These are phyloP conservation scores for Geotrupes spiniger DNA, from an alignment of 2,888 invertebrate species.

Conservation along the genomic window DNA sequence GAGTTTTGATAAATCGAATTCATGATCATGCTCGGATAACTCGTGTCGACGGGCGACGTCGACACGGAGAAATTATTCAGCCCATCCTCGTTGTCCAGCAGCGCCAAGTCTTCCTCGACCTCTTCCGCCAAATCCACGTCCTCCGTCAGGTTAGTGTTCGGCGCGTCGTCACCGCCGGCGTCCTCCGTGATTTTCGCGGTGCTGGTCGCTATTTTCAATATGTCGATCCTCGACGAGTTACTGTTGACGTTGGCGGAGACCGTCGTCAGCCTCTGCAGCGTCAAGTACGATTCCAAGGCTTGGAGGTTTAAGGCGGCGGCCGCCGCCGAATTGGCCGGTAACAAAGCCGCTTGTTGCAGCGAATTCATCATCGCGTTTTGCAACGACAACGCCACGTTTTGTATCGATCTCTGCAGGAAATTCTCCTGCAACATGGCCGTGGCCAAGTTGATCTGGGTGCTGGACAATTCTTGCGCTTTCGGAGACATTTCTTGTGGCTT, in stretches of 20 bases:
- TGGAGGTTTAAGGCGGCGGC: conserved; percentile 82
- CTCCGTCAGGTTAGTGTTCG: conserved; percentile 51
- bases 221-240: conserved; percentile 60
- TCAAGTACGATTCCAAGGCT: conserved; percentile 81
- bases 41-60: conserved; percentile 62
- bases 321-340: conserved; percentile 80
- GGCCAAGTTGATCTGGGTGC: conserved; percentile 46
- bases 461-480: conserved; percentile 40
- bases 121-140: conserved; percentile 69
- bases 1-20: conserved; percentile 64
- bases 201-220: conserved; percentile 61
- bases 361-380: conserved; percentile 85
- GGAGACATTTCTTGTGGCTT: conserved; percentile 25
- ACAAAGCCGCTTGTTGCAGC: conserved; percentile 76
- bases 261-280: conserved; percentile 74
- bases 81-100: conserved; percentile 70
- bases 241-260: conserved; percentile 55
- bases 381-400: conserved; percentile 75
- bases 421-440: conserved; percentile 64
- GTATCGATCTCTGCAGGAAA: conserved; percentile 57
- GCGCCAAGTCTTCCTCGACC: conserved; percentile 70
- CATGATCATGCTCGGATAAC: conserved; percentile 68
- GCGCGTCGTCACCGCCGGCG: conserved; percentile 37
- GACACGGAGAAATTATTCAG: conserved; percentile 57
- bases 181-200: conserved; percentile 47